phyloP scores from a whole-genome alignment of 2,888 invertebrate genomes.

The Trissoscelio sp. region DNA sequence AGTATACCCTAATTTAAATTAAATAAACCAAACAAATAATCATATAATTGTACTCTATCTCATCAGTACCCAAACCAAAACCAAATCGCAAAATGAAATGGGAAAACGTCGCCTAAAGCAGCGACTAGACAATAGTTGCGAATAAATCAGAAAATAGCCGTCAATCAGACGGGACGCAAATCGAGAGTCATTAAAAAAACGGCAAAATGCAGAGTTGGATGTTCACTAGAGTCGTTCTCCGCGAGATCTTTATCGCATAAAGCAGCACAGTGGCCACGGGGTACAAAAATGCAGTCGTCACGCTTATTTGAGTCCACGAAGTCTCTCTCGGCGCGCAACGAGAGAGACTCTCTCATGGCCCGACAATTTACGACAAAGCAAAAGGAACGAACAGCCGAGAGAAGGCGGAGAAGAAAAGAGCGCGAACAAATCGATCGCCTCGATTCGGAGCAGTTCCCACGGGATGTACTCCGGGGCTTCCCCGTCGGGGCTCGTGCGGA shows the following conservation, averaged over 20 bases:
- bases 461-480: slow-evolving; percentile 53
- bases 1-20: no score
- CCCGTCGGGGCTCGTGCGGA: slow-evolving; percentile 45
- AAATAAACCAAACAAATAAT: no score
- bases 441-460: slow-evolving; percentile 69
- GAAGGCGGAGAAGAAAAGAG: slow-evolving; percentile 32
- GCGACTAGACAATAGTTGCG: slow-evolving; percentile 28
- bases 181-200: slow-evolving; percentile 38
- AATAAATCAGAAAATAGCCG: slow-evolving; percentile 39
- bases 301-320: slow-evolving; percentile 62
- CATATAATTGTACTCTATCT: neutral
- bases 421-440: slow-evolving; percentile 59
- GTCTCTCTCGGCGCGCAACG: slow-evolving; percentile 52
- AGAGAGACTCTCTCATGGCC: slow-evolving; percentile 53
- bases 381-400: slow-evolving; percentile 38
- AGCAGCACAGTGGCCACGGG: slow-evolving; percentile 68
- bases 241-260: slow-evolving; percentile 67
- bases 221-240: slow-evolving; percentile 54
- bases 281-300: slow-evolving; percentile 68
- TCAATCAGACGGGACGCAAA: slow-evolving; percentile 54
- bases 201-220: slow-evolving; percentile 18
- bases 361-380: slow-evolving; percentile 61
- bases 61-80: neutral
- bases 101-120: slow-evolving; percentile 2
- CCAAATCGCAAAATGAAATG: neutral